Base-by-base conservation (phyloP, 2,113 vertebrate genomes). In the Hucho hucho region DNA sequence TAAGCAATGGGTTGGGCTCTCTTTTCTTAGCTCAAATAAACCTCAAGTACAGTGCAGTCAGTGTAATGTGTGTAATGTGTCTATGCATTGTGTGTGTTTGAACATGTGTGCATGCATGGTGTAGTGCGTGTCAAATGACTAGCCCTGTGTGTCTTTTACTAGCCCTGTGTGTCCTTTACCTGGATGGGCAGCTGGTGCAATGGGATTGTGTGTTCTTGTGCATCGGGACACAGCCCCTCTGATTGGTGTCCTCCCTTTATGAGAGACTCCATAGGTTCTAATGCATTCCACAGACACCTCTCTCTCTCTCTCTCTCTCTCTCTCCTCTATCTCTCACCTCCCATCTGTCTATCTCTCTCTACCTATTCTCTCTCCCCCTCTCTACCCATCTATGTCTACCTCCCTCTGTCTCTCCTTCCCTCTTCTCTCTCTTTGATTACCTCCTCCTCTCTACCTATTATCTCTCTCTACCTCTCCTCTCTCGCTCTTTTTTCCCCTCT, bases 151-250 rank as follows among this genome's bases (percentile, higher is more conserved):
- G 61, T 63, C 2, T 9, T 28, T 65, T 64, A 25, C 9, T n/a
- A 25, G 24, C 22, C 43, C 22, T n/a, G 20, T 1, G 5, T 28
- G 58, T 59, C 3, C 13, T 25, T 64, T 65, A 28, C 25, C 64
- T 65, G 64, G 4, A 65, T 14, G 25, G 24, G 1, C 64, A 22
- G 61, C 61, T 25, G 22, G 24, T 65, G 29, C 25, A 64, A 65
- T 26, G 64, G 64, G 64, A 28, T 28, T 65, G 64, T 65, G 64
- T 29, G 25, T 65, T 65, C 64, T 65, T 65, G 64, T 65, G 11
- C 25, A 64, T 64, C 11, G 4, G 25, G 22, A n/a, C 63, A 64
- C 14, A 4, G 9, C 63, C 11, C 25, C 11, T 11, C 25, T 64
- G 64, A 26, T 65, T 25, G 24, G 25, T 12, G 64, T 14, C 1